These are phyloP conservation scores for Ophion costatus DNA, from an alignment of 2,888 invertebrate species.

Conservation along the genomic window DNA sequence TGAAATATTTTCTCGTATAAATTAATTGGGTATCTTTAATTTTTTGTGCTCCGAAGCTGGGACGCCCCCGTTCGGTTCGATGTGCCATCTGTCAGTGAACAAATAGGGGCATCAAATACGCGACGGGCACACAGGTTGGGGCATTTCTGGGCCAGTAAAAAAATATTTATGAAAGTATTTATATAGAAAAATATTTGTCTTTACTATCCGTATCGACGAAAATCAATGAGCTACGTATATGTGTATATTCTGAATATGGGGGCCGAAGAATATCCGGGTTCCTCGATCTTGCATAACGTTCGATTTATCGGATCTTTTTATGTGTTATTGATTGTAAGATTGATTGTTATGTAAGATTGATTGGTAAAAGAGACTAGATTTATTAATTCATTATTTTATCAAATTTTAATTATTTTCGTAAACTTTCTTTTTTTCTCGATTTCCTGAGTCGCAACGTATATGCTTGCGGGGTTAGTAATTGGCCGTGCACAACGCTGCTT, in stretches of 20 bases:
- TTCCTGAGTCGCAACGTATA: too few species aligned
- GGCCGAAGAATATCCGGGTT: slow-evolving; percentile 34
- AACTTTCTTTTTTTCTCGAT: too few species aligned
- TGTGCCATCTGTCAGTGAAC: neutral
- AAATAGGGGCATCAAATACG: neutral
- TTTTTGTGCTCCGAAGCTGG: neutral
- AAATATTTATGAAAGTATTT: slow-evolving; percentile 5
- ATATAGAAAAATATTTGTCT: slow-evolving; percentile 2
- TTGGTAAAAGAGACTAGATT: neutral
- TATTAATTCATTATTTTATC: neutral
- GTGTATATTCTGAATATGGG: neutral
- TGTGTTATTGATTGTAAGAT: neutral
- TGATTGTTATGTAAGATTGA: neutral
- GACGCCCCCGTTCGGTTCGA: neutral
- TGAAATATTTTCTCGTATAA: slow-evolving; percentile 33
- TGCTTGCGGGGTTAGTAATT: too few species aligned
- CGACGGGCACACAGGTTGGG: neutral
- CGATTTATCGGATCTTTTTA: slow-evolving; percentile 25
- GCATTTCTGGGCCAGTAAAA: neutral
- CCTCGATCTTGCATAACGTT: slow-evolving; percentile 18
- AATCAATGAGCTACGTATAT: slow-evolving; percentile 1
- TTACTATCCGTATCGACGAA: slow-evolving; percentile 28
- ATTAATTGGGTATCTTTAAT: slow-evolving; percentile 15
- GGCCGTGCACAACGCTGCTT: too few species aligned
- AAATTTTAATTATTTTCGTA: neutral